Conservation (phyloP, 2,113 vertebrate species). For the Tamias sibiricus region DNA sequence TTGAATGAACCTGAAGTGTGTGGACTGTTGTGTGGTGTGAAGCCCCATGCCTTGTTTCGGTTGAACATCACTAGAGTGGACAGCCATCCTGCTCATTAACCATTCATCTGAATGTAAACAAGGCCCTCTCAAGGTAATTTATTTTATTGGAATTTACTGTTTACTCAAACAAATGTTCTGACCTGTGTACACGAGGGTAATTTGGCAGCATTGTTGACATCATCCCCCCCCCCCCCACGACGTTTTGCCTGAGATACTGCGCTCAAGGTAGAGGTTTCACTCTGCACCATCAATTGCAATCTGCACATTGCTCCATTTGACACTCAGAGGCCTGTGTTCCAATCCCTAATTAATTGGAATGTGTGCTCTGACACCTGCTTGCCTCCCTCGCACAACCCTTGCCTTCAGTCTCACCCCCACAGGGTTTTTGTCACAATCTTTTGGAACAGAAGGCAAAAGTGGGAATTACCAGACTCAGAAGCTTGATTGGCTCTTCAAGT, state of each 20-base stretch:
- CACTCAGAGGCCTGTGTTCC: conserved; percentile 54
- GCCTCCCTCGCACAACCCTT: conserved; percentile 16
- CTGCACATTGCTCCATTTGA: conserved; percentile 71
- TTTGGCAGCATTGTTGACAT: not conserved
- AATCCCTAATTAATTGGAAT: conserved; percentile 46
- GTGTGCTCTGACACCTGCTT: not conserved
- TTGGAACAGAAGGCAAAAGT: not conserved
- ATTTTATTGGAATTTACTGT: conserved; percentile 59
- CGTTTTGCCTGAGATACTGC: conserved; percentile 55
- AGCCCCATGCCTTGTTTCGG: conserved; percentile 53
- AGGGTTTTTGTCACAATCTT: not conserved
- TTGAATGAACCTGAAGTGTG: conserved; percentile 75
- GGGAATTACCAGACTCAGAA: conserved; percentile 17
- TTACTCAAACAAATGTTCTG: conserved; percentile 51
- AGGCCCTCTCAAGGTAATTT: conserved; percentile 57
- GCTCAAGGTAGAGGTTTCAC: conserved; percentile 55
- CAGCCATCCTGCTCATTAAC: conserved; percentile 57
- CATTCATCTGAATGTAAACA: conserved; percentile 17
- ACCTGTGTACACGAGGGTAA: not conserved
- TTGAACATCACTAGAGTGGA: conserved; percentile 73
- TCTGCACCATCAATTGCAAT: conserved; percentile 61
- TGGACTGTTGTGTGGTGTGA: conserved; percentile 63
- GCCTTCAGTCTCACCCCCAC: not conserved
- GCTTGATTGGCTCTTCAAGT: conserved; percentile 25
- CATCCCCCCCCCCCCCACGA: no score